Evolutionary conservation across 2,113 vertebrate species (phyloP), one percentile per base, ranked within the genome.

Genomic region (Actenoides lindsayi): DNA sequence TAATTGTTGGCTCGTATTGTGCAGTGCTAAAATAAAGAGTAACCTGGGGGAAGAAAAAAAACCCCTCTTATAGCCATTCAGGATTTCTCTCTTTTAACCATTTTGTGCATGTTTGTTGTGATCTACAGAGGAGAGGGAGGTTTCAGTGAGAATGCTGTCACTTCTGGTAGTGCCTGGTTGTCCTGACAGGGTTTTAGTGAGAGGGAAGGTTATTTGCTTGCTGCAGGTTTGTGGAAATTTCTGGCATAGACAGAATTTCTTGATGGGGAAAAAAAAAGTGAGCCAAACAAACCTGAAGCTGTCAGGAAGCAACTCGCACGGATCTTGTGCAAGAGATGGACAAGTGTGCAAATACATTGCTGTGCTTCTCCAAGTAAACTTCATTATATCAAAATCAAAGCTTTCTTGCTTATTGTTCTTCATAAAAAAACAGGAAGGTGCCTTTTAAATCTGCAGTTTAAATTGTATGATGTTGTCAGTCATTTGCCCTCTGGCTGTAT

Each of bases 281-380:
- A 33, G 13, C 37, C 71, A 81, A 68, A 56, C 10, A 71, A 81
- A 16, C 23, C 39, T 69, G 82, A 80, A 70, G 76, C 31, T 56
- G 59, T 53, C 33, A 50, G 44, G 37, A 53, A 83, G 65, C 50
- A 62, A 8, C 60, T 73, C 24, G 64, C 8, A 3, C n/a, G 53
- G 73, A 37, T 71, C 60, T 93, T 93, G 68, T 87, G 90, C 57
- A 87, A 59, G 60, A 87, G 70, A 68, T 27, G 53, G 25, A 39
- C 16, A 25, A 84, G 24, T 62, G 8, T 73, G 57, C 88, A 76
- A 65, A 84, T 60, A 44, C 11, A 12, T 16, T 73, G 73, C 77
- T 81, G 2, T 53, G 30, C 17, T 87, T 37, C 20, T 56, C 39
- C 53, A 85, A 60, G 35, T 75, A 84, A 90, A 71, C 24, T 37